Evolutionary conservation across 1,140 invertebrate species (phyloP), one percentile per base, ranked within the genome.

Genomic region (Proctacanthus coquilletti): DNA sequence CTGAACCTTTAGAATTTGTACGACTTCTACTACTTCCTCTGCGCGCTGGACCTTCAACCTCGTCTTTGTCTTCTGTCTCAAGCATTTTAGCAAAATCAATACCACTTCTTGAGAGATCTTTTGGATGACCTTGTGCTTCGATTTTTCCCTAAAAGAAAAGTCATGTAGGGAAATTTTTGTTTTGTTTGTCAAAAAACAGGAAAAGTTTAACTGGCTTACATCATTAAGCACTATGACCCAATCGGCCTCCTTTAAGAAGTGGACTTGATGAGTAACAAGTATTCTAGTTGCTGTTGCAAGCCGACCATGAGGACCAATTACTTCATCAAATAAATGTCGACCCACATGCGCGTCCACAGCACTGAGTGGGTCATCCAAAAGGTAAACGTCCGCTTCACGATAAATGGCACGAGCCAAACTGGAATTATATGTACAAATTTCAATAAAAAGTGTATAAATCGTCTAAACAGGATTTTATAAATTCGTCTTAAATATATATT

Each of bases 331-430:
- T 14, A 82, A 53, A 42, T 78, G 74, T 32, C 75, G 73, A 3
- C 75, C 75, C 0, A 83, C 78, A 25, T 80, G 75, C 0, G 77
- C 69, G 44, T 82, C 80, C 2, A 83, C 78, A 2, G 84, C 85
- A 33, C 80, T 83, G 1, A 88, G 60, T 2, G 84, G 84, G 57
- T 91, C 85, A 47, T 91, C 85, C 14, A 91, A 54, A 1, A 91
- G 53, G 47, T 86, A 87, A 29, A 88, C 71, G 47, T 89, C 84
- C 0, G 80, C 74, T 46, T 84, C 53, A 40, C 71, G 61, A 39
- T 78, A 78, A 3, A 77, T 62, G 4, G 72, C 65, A 46, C 77
- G 65, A 0, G 75, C 71, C 30, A 89, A 61, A 44, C 67, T 56
- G 14, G 5, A 33, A 6, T 33, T n/a, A n/a, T n/a, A n/a, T n/a